A percentile compares a stretch with the other conserved stretches of the same genome.
These are phyloP conservation scores for Chelmon rostratus DNA, from an alignment of 2,797 vertebrate genomes.

Conservation along the genomic window DNA sequence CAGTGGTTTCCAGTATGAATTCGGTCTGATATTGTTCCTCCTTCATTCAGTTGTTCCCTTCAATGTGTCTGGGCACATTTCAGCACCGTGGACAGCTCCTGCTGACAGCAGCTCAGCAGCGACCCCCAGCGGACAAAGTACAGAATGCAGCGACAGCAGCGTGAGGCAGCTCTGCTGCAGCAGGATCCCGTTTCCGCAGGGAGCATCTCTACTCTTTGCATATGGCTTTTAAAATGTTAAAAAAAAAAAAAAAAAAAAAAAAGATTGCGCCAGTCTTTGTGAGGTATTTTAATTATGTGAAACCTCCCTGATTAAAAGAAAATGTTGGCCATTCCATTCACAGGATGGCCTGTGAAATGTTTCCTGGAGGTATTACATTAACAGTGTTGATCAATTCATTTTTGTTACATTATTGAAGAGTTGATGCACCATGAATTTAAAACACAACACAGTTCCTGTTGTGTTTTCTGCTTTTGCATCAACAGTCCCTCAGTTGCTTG, in stretches of 20 bases:
- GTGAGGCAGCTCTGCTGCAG: neutral
- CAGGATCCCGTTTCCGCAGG: too few species aligned
- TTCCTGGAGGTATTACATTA: neutral
- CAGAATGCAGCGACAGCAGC: neutral
- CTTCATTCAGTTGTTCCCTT: neutral
- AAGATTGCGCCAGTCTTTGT: neutral
- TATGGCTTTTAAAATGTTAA: neutral
- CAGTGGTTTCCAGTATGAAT: neutral
- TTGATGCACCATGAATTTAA: too few species aligned
- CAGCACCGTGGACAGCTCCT: conserved; percentile 66
- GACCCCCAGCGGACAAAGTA: conserved; percentile 47
- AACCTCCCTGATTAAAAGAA: neutral
- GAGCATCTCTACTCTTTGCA: neutral
- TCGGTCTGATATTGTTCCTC: neutral
- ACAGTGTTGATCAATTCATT: neutral
- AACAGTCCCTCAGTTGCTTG: too few species aligned
- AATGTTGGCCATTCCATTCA: too few species aligned
- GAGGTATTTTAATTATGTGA: rapidly evolving
- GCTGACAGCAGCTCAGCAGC: conserved; percentile 40
- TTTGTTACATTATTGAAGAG: neutral
- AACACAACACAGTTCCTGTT: too few species aligned
- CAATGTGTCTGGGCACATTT: neutral
- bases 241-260: too few species aligned
- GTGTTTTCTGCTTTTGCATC: too few species aligned
- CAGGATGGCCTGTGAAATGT: too few species aligned